Base-by-base conservation (phyloP, 2,888 invertebrate species). In the Sipha maydis region DNA sequence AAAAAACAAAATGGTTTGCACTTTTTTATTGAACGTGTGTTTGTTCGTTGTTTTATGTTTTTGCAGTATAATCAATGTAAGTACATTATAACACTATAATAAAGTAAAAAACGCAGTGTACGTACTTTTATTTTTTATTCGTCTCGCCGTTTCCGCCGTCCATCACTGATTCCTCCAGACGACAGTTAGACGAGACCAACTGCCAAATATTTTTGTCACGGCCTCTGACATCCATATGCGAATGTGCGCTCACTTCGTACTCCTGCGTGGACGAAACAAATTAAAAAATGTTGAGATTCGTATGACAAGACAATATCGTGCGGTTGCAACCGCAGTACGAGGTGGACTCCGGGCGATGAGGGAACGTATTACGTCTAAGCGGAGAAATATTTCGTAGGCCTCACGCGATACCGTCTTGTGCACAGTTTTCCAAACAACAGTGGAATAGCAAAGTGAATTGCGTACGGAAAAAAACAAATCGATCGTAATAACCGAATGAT, bases 21-120 rank as follows among this genome's bases (percentile, higher is more conserved):
- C 86, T 86, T 86, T 86, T 86, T 61, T 86, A 86, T 71, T 77
- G 14, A 83, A 69, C 48, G 41, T 56, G 71, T 82, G 76, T 56
- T 67, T 67, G 61, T 77, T 86, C 73, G 88, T 80, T 75, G 75
- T 75, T 75, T 85, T 69, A 41, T 86, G 69, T 78, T 71, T 79
- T 82, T 75, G 38, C 73, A 61, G 28, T 61, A 73, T 54, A 79
- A 80, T 61, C 71, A 38, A 38, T 73, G 54, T 79, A 61, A 73
- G 17, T n/a, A 71, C 69, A 67, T 38, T 75, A 34, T 75, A 28
- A 71, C 31, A 71, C 14, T n/a, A 71, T 71, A 28, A 71, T 3
- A 4, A 31, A 71, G 17, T 71, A 71, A 38, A 71, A 38, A 76
- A 76, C 3, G n/a, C 8, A 69, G n/a, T 34, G 7, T 21, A 21